Base-by-base conservation (phyloP, 2,888 invertebrate genomes). In the Baronia brevicornis region DNA sequence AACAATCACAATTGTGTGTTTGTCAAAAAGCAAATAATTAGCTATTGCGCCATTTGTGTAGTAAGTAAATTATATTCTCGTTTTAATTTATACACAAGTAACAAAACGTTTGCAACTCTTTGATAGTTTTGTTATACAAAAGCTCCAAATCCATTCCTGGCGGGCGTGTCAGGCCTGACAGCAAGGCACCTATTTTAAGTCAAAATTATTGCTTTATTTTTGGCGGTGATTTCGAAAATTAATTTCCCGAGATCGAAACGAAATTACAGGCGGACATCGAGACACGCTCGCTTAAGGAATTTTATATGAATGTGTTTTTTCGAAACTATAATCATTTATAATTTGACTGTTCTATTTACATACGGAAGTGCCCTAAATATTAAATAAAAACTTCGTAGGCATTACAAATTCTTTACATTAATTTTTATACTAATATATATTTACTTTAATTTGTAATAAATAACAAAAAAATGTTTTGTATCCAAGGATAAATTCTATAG, bases 161-260 rank as follows among this genome's bases (percentile, higher is more conserved):
- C 43, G 33, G 49, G 46, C 54, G 47, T 57, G 60, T 53, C 60
- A 61, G 68, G 57, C 58, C 54, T 56, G 58, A 48, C 60, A 48
- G 52, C 46, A 56, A 61, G 61, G 66, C 67, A 67, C 67, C 60
- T 64, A 73, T 75, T 78, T 69, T 55, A 60, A 60, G 60, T 55
- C 51, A 67, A 73, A 82, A 78, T 82, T 80, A 82, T 79, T 68
- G 75, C 75, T 80, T 82, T 73, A 71, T 80, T 79, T 78, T 72
- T 65, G 70, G 62, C 57, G 60, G 71, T 66, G 75, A 78, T 75
- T 80, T 75, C 49, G 63, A 44, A 73, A 80, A 82, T 82, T 82
- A 82, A 82, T 84, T 84, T 79, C 77, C 63, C 58, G 60, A 72
- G 74, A 79, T 73, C 71, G 73, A 53, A 50, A 39, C 50, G 44